phyloP scores from a whole-genome alignment of 2,113 vertebrate genomes.

The Toxotes jaculatrix region DNA sequence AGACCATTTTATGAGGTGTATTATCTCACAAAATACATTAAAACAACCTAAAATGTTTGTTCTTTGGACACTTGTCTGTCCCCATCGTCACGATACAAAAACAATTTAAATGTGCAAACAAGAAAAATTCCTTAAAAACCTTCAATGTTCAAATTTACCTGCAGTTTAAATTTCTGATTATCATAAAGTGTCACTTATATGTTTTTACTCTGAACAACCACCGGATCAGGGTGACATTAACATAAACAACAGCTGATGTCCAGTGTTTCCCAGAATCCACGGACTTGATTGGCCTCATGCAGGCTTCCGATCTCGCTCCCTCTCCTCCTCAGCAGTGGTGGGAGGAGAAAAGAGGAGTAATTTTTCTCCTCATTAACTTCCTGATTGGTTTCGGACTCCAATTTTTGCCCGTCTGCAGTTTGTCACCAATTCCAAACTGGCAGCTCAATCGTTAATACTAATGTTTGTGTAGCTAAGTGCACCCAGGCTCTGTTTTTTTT shows the following conservation, averaged over 20 bases:
- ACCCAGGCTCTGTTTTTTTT: conserved; percentile 82
- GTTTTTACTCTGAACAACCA: background rate
- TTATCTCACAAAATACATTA: background rate
- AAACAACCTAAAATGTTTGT: background rate
- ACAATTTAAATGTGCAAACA: background rate
- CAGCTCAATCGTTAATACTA: conserved; percentile 94
- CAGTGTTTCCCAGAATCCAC: conserved; percentile 87
- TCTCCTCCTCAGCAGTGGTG: conserved; percentile 74
- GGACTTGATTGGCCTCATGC: conserved; percentile 73
- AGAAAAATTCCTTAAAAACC: background rate
- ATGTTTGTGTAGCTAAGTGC: conserved; percentile 99
- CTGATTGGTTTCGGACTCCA: conserved; percentile 98
- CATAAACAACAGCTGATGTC: conserved; percentile 85
- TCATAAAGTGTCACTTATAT: background rate
- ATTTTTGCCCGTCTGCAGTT: conserved; percentile 91
- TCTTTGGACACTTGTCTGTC: background rate
- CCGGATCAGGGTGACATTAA: background rate
- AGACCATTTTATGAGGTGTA: background rate
- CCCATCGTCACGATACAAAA: background rate
- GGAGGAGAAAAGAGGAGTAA: conserved; percentile 87
- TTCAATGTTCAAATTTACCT: background rate
- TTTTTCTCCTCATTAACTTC: conserved; percentile 99
- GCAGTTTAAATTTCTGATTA: background rate
- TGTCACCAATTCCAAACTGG: conserved; percentile 97
- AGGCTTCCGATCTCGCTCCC: conserved; percentile 4